Conservation (phyloP, 2,888 invertebrate genomes). For the Pachymerium ferrugineum region DNA sequence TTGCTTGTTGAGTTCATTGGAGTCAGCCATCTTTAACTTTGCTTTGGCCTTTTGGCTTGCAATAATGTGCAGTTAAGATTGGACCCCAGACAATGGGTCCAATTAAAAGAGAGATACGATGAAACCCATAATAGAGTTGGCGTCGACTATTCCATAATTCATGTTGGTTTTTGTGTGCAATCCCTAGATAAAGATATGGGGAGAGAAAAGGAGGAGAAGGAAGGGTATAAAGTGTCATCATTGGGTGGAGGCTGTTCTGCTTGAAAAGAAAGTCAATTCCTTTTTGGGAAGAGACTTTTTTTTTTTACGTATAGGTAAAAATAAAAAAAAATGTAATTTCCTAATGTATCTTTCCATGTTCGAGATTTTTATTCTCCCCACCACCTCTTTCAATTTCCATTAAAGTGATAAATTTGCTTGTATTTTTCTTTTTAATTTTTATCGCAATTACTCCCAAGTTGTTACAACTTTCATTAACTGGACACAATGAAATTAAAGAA, state of each 20-base stretch:
- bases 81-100: conserved; percentile 21
- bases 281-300: background rate
- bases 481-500: too few relatives aligned
- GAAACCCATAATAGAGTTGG: conserved; percentile 21
- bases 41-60: conserved; percentile 15
- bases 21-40: background rate
- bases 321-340: conserved; percentile 10
- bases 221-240: conserved; percentile 3
- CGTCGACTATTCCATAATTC: conserved; percentile 21
- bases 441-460: too few relatives aligned
- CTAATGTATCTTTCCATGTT: conserved; percentile 8
- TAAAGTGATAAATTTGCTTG: background rate
- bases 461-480: too few relatives aligned
- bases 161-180: conserved; percentile 21
- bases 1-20: background rate
- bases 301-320: background rate
- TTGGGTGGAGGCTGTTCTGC: conserved; percentile 18
- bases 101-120: conserved; percentile 21
- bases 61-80: conserved; percentile 21
- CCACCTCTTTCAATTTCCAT: conserved; percentile 6
- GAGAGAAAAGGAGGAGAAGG: background rate
- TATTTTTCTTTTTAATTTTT: background rate
- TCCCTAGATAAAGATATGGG: conserved; percentile 12
- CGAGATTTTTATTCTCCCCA: conserved; percentile 5
- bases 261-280: background rate